Evolutionary conservation across 1,140 invertebrate genomes (phyloP).

Genomic region (Bicyclus anynana): DNA sequence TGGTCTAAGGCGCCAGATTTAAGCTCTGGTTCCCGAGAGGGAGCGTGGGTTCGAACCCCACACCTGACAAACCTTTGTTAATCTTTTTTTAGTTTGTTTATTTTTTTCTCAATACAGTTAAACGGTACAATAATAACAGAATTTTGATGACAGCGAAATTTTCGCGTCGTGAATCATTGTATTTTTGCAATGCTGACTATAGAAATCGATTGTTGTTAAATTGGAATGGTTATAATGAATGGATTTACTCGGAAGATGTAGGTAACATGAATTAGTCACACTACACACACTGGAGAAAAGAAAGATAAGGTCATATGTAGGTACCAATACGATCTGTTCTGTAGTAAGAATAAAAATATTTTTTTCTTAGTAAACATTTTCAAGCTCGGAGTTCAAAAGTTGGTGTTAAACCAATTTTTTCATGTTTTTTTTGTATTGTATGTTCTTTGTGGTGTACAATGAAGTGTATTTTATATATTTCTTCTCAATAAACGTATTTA

Average conservation of each 20-base stretch:
- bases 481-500: too few species aligned
- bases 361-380: too few species aligned
- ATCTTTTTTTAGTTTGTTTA: background rate
- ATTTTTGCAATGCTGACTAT: constrained; percentile 10
- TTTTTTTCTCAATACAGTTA: background rate
- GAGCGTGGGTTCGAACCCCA: constrained; percentile 87
- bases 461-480: too few species aligned
- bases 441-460: too few species aligned
- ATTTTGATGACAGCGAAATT: background rate
- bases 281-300: too few species aligned
- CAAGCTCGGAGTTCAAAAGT: too few species aligned
- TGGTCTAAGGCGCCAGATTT: constrained; percentile 86
- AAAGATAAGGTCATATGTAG: too few species aligned
- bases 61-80: constrained; percentile 78
- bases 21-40: constrained; percentile 84
- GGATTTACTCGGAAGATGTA: background rate
- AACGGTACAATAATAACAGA: too few species aligned
- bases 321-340: too few species aligned
- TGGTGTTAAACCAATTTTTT: too few species aligned
- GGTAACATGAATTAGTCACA: constrained; percentile 1
- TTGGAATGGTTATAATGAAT: constrained; percentile 5
- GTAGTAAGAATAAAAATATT: too few species aligned
- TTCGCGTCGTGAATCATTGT: constrained; percentile 6
- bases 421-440: too few species aligned
- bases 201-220: constrained; percentile 16